These are phyloP conservation scores for Coleophora flavipennella DNA, from an alignment of 2,888 invertebrate species.

Conservation along the genomic window DNA sequence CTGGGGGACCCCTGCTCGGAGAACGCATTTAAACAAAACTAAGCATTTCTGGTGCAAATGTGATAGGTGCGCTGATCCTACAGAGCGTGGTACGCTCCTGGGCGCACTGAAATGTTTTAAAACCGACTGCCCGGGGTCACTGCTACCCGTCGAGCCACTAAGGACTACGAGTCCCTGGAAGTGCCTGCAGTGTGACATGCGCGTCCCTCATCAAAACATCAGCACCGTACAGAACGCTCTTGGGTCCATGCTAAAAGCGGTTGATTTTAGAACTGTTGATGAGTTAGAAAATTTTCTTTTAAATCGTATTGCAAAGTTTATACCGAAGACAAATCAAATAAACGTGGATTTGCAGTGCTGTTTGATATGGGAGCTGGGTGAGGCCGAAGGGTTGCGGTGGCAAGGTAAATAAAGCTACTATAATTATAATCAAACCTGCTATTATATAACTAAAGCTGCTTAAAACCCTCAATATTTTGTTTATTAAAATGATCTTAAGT, in stretches of 20 bases:
- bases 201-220: slow-evolving; percentile 65
- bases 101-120: slow-evolving; percentile 73
- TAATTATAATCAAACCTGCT: too few species aligned
- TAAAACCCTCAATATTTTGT: too few species aligned
- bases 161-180: slow-evolving; percentile 69
- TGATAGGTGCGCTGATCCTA: slow-evolving; percentile 76
- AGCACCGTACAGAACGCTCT: slow-evolving; percentile 62
- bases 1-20: slow-evolving; percentile 78
- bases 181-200: slow-evolving; percentile 68
- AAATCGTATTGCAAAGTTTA: slow-evolving; percentile 61
- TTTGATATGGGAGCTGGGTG: slow-evolving; percentile 75
- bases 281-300: slow-evolving; percentile 71
- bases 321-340: slow-evolving; percentile 75
- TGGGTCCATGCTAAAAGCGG: slow-evolving; percentile 66
- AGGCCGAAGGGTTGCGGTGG: slow-evolving; percentile 69
- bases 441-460: too few species aligned
- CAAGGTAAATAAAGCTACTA: slow-evolving; percentile 57
- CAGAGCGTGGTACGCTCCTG: slow-evolving; percentile 74
- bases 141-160: slow-evolving; percentile 73
- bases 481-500: too few species aligned
- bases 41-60: slow-evolving; percentile 81
- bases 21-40: slow-evolving; percentile 74
- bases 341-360: slow-evolving; percentile 75
- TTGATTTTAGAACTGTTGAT: slow-evolving; percentile 61
- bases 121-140: slow-evolving; percentile 61